A percentile compares a stretch with the other conserved stretches of the same genome.
phyloP scores from a whole-genome alignment of 2,113 vertebrate genomes.

The Panthera tigris region DNA sequence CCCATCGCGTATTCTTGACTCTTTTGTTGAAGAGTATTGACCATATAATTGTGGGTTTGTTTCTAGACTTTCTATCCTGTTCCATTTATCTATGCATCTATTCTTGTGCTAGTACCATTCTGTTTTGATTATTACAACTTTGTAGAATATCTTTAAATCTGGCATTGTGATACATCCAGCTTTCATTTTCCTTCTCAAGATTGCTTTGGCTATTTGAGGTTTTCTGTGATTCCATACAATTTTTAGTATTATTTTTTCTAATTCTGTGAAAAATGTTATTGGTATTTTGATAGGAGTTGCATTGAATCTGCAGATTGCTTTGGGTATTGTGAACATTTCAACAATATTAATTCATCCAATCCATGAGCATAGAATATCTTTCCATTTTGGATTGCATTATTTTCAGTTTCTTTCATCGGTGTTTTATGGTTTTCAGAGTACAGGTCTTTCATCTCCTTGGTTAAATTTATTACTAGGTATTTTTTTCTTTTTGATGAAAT shows the following conservation, averaged over 20 bases:
- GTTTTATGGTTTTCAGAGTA: not conserved
- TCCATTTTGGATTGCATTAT: not conserved
- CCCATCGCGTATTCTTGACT: not conserved
- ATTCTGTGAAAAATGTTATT: not conserved
- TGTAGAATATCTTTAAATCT: not conserved
- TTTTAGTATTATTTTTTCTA: not conserved
- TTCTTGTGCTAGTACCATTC: not conserved
- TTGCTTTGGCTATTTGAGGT: not conserved
- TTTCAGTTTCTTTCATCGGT: not conserved
- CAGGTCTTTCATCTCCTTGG: not conserved
- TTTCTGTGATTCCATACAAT: not conserved
- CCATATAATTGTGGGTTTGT: not conserved
- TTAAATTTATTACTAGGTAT: not conserved
- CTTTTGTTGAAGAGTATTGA: not conserved
- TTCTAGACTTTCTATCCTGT: not conserved
- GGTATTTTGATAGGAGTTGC: not conserved
- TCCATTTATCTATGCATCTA: not conserved
- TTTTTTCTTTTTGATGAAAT: not conserved
- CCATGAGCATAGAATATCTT: not conserved
- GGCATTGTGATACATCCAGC: not conserved
- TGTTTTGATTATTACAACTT: not conserved
- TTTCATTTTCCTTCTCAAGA: not conserved
- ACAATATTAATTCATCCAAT: not conserved
- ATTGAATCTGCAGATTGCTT: not conserved
- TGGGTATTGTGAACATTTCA: not conserved